Base-by-base conservation (phyloP, 2,888 invertebrate species). In the Tetanocera ferruginea region DNA sequence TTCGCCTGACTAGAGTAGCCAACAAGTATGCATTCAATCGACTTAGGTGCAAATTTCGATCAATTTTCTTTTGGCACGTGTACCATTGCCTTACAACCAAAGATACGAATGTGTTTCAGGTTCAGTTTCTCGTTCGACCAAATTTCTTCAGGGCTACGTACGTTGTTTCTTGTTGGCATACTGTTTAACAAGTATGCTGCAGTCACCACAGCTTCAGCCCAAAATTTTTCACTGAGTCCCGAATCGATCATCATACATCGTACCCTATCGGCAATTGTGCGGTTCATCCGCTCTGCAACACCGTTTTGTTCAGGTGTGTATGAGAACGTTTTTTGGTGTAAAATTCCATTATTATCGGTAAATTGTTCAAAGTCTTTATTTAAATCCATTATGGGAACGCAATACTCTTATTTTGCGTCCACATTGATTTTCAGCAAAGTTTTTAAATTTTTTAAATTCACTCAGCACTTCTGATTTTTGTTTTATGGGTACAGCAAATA, bases 161-260 rank as follows among this genome's bases (percentile, higher is more conserved):
- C 52, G 2, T 37, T 73, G 9, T 81, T 78, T 11, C 69, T 74
- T 74, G 81, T 74, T 17, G 80, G 82, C 70, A 79, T 70, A 25
- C 79, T 71, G 69, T 82, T 82, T 3, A 81, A 5, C 11, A 83
- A 43, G 77, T 77, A 82, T 3, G 80, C 66, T 73, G 80, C 80
- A 0, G 78, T 79, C 28, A 78, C 76, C 19, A 78, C 77, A 72
- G 80, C 77, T 51, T 81, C 80, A 55, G 79, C 77, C 81, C 80
- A 82, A 66, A 79, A 81, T 64, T 76, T 72, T 25, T 82, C 75
- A 9, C 66, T 62, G 5, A 84, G 67, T 9, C 70, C 77, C 25
- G 81, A 75, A 64, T 82, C 82, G 1, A 78, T 23, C 55, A 83
- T 25, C 83, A 85, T 83, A 57, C 82, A 82, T 31, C 82, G 78